Evolutionary conservation across 2,113 vertebrate species (phyloP).

Genomic region (Maccullochella peelii): DNA sequence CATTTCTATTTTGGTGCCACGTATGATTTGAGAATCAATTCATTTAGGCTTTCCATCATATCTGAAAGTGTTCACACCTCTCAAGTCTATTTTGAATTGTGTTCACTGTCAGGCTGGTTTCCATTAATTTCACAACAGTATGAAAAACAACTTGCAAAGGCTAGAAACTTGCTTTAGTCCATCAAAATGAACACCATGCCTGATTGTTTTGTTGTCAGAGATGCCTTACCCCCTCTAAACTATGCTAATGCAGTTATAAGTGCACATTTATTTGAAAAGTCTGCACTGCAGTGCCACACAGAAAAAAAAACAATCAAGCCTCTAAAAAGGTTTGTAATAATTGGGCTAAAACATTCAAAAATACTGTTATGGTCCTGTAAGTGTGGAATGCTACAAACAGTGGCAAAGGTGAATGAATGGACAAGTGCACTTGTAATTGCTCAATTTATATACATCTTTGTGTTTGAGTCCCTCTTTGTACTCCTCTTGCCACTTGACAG

Average conservation of each 20-base stretch:
- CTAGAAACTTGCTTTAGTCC: not conserved
- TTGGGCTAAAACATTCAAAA: not conserved
- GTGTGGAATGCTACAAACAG: not conserved
- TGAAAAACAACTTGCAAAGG: not conserved
- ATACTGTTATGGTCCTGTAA: not conserved
- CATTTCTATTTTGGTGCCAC: not conserved
- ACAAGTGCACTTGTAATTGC: not conserved
- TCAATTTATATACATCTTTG: slow-evolving; percentile 17
- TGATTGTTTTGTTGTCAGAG: not conserved
- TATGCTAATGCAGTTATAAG: slow-evolving; percentile 9
- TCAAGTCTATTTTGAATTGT: not conserved
- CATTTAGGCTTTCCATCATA: not conserved
- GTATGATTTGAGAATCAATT: not conserved
- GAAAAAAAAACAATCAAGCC: not conserved
- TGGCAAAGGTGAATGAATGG: not conserved
- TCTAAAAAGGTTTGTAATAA: not conserved
- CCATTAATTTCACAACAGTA: not conserved
- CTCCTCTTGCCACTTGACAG: slow-evolving; percentile 21
- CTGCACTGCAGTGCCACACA: not conserved
- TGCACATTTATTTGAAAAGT: slow-evolving; percentile 5
- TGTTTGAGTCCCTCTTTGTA: slow-evolving; percentile 21
- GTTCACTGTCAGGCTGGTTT: not conserved
- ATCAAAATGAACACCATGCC: not conserved
- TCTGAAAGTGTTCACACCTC: not conserved
- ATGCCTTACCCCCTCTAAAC: not conserved